Evolutionary conservation across 2,113 vertebrate genomes (phyloP), one percentile per base, ranked within the genome.

Genomic region (Rana temporaria): DNA sequence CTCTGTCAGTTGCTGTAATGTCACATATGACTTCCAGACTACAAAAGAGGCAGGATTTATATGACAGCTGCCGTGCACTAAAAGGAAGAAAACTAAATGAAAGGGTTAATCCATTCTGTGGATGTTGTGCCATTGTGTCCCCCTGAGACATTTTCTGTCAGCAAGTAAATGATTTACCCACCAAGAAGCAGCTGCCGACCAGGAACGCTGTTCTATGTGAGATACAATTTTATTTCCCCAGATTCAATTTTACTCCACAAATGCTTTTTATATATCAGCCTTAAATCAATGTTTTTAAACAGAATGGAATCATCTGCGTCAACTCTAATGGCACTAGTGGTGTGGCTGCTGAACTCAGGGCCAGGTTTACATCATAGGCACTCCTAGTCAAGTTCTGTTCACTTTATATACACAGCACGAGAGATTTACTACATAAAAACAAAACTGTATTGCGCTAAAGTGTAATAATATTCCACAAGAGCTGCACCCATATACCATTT

Each of bases 31-130:
- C 59, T 62, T 34, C 4, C 72, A 20, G 19, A 57, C 24, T 38
- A 59, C 38, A 57, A 38, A 34, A 82, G 48, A 82, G 60, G 17
- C 3, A 59, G 11, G 52, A 67, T 57, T 82, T 24, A 82, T 67
- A 52, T 66, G 80, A 67, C 80, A 82, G 53, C 42, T 65, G 79
- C 26, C 63, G 53, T 38, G 42, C 60, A 73, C 64, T 64, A 32
- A 81, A 72, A 52, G 26, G 14, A 12, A 24, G 34, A 32, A 67
- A 56, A 56, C 15, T 16, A 66, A 60, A 8, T 73, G 48, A 34
- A 82, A 74, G 70, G 80, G 80, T 82, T 82, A 74, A 82, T 66
- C 60, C 19, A 14, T 38, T 26, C 30, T 38, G 42, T 24, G 19
- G 26, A 30, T 30, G 26, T 3, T 30, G 26, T 30, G 26, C 26